Evolutionary conservation across 1,140 invertebrate genomes (phyloP), one percentile per base, ranked within the genome.

Genomic region (Bombus superbus): DNA sequence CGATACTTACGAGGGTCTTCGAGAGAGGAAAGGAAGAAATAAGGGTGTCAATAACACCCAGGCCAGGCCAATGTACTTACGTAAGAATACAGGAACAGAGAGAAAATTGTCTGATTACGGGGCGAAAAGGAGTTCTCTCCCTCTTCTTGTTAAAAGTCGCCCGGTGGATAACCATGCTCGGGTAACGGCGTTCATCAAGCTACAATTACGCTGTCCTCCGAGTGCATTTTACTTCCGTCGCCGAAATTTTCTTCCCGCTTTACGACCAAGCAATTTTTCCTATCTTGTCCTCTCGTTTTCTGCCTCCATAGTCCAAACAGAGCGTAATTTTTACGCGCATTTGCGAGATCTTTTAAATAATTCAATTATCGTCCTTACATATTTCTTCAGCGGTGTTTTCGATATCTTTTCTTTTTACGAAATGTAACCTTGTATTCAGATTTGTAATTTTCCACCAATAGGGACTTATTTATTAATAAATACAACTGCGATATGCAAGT

Each of bases 101-200:
- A n/a, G 76, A 80, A 80, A 80, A 85, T 80, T 72, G 77, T 28
- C 40, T 47, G 77, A 85, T 85, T 72, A 80, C 74, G 44, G 38
- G n/a, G 28, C 38, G 28, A 40, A 66, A 44, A 77, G 35, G 38
- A 42, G n/a, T 40, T 32, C 15, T n/a, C 62, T 66, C 13, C 28
- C 18, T 38, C 66, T 68, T 44, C 57, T 62, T 57, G 81, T 72
- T 78, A 69, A 83, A 40, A 57, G 38, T 28, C 57, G 40, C 42
- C 44, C 62, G 38, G 40, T 64, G 57, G 47, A 75, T 44, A 44
- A 18, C 40, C 3, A 25, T 62, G 38, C 53, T 82, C 40, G 53
- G 81, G 40, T 73, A 44, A 57, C 73, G 9, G 28, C 22, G 81
- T 69, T 84, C 64, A 38, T 78, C 82, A 59, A 77, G 47, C 28